Conservation (phyloP, 2,888 invertebrate genomes). For the Pharmacophagus antenor region DNA sequence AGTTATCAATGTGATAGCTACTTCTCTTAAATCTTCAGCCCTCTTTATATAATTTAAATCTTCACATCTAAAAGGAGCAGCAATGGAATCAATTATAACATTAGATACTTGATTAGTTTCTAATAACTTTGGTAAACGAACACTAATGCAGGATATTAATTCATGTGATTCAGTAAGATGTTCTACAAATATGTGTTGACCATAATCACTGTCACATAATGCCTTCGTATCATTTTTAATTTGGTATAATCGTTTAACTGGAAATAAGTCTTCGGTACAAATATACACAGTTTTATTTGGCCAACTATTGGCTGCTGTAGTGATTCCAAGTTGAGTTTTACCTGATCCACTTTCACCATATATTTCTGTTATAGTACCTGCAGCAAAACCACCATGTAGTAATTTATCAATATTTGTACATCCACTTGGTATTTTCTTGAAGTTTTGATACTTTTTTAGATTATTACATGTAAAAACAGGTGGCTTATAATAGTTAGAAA, state of each 20-base stretch:
- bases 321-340: conserved; percentile 90
- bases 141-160: conserved; percentile 59
- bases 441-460: conserved; percentile 34
- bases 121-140: conserved; percentile 61
- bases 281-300: conserved; percentile 83
- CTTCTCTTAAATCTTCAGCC: conserved; percentile 69
- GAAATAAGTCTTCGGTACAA: conserved; percentile 87
- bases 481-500: conserved; percentile 48
- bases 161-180: conserved; percentile 67
- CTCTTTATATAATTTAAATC: conserved; percentile 64
- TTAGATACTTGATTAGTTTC: conserved; percentile 47
- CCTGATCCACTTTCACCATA: conserved; percentile 90
- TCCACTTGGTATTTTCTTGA: conserved; percentile 68
- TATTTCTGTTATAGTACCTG: conserved; percentile 87
- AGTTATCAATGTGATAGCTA: conserved; percentile 53
- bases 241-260: conserved; percentile 67
- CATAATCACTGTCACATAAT: conserved; percentile 45
- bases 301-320: conserved; percentile 85
- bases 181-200: conserved; percentile 65
- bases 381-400: conserved; percentile 85
- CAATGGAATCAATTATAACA: conserved; percentile 68
- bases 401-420: conserved; percentile 81
- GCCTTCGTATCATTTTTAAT: conserved; percentile 46
- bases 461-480: conserved; percentile 43
- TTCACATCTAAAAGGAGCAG: conserved; percentile 71